Percentiles rank a stretch among this genome's conserved stretches.
These are phyloP conservation scores for Melieria omissa DNA, from an alignment of 2,888 invertebrate species.

Conservation along the genomic window DNA sequence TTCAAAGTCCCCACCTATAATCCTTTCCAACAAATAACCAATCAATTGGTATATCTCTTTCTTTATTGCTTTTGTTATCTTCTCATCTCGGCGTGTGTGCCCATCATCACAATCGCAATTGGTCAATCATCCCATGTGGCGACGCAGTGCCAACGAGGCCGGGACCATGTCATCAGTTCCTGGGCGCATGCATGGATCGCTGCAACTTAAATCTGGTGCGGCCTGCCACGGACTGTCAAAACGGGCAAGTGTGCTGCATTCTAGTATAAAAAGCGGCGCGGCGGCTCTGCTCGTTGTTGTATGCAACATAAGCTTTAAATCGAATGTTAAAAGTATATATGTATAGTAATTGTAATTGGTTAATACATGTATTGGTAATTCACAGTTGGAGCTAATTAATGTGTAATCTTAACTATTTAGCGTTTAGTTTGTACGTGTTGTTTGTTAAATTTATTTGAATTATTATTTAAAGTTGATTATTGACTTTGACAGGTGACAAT, in stretches of 20 bases:
- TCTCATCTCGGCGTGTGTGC: not conserved
- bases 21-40: slow-evolving; percentile 2
- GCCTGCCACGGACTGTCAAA: slow-evolving; percentile 60
- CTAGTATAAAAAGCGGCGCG: slow-evolving; percentile 48
- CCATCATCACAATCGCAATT: slow-evolving; percentile 8
- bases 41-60: slow-evolving; percentile 13
- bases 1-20: not conserved
- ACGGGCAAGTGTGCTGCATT: slow-evolving; percentile 62
- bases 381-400: no score
- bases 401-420: no score
- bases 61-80: slow-evolving; percentile 2
- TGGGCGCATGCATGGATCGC: slow-evolving; percentile 59
- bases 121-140: slow-evolving; percentile 2
- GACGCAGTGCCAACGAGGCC: slow-evolving; percentile 59
- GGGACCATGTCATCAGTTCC: slow-evolving; percentile 60
- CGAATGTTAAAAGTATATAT: no score
- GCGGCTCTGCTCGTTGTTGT: not conserved
- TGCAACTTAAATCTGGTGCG: slow-evolving; percentile 55
- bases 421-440: no score
- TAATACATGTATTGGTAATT: no score
- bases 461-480: no score
- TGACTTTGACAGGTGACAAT: no score
- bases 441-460: no score
- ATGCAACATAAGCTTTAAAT: not conserved
- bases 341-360: no score